These are phyloP conservation scores for Callaeas wilsoni DNA, from an alignment of 2,113 vertebrate genomes.

Conservation along the genomic window DNA sequence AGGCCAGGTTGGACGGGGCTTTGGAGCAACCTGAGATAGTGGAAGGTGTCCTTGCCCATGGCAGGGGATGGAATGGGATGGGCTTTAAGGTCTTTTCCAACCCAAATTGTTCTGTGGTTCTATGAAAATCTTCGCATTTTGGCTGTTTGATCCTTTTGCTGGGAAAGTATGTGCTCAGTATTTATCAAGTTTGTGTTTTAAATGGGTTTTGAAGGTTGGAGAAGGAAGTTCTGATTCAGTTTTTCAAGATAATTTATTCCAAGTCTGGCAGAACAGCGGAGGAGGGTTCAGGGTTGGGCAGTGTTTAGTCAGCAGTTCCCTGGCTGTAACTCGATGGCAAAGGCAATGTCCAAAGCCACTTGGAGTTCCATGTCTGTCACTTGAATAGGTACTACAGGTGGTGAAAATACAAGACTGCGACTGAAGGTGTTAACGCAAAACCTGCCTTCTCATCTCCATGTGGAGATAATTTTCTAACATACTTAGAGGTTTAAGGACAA, in stretches of 20 bases:
- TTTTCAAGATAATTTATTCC: neutral
- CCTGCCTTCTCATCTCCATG: rapidly evolving
- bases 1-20: neutral
- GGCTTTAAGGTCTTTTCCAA: neutral
- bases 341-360: neutral
- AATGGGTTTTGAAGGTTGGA: neutral
- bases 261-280: rapidly evolving
- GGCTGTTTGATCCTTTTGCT: neutral
- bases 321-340: neutral
- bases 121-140: neutral
- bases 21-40: rapidly evolving
- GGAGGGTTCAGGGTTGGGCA: neutral
- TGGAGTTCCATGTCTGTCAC: rapidly evolving
- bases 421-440: neutral
- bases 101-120: neutral
- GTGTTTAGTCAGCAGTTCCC: neutral
- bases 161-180: rapidly evolving
- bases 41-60: neutral
- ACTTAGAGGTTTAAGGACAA: rapidly evolving
- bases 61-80: neutral
- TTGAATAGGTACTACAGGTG: neutral
- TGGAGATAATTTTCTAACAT: neutral
- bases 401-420: neutral
- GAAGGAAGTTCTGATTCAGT: neutral
- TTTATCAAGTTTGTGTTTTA: neutral